Evolutionary conservation across 2,888 invertebrate species (phyloP), one percentile per base, ranked within the genome.

Genomic region (Pandemis cinnamomeana): DNA sequence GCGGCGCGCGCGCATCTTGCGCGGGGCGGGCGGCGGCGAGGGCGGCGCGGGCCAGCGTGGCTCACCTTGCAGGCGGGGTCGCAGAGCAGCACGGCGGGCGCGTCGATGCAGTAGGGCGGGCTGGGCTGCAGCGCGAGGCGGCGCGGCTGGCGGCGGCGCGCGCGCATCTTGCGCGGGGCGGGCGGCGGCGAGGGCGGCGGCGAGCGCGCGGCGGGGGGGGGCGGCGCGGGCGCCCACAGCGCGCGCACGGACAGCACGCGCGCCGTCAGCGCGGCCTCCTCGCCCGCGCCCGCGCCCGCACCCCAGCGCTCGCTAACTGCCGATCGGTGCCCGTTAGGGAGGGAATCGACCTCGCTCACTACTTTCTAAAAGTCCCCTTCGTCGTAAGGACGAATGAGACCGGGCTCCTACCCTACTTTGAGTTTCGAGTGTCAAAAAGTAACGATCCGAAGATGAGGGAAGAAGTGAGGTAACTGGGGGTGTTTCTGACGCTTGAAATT

Each of bases 251-350:
- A 83, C 78, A 83, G 80, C 80, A 92, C 85, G 75, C 88, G 81
- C 75, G 90, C 86, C 74, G 91, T 88, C 77, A 92, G 78, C 77
- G 83, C 82, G 72, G 88, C 87, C 86, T 90, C 90, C 82, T 89
- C 87, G 81, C 83, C 86, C 79, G 83, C 83, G 80, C 85, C 83
- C 84, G 87, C 87, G 84, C 86, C 87, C 88, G 89, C 87, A 88
- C 87, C 90, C 89, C 91, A 91, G 91, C 91, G 93, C 93, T 89
- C 93, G 93, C 93, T 94, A 93, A 88, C 93, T 93, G 93, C 91
- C 93, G 90, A 93, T 91, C 81, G 89, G 93, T 91, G 89, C 84
- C 87, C 87, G 87, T 92, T 91, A 91, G 79, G 80, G 51, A n/a
- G 51, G 51, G 5, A n/a, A 51, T 51, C 11, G 11, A 10, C 46